Conservation (phyloP, 2,888 invertebrate species). For the Drosophila putrida region DNA sequence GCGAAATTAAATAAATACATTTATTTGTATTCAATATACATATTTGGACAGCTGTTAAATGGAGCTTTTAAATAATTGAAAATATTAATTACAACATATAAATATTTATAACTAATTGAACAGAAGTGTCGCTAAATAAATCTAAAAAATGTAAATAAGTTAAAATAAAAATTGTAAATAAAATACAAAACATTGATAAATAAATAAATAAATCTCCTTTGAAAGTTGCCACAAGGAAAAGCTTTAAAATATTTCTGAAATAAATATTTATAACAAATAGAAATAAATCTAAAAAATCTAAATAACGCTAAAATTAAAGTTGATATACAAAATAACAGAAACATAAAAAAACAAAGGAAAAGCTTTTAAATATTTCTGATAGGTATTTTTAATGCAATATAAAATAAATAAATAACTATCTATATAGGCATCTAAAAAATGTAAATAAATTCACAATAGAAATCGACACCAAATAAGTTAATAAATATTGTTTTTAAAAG, state of each 20-base stretch:
- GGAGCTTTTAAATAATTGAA: slow-evolving; percentile 7
- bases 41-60: background rate
- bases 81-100: background rate
- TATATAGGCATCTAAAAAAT: background rate
- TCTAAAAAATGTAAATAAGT: background rate
- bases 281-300: too few species aligned
- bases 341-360: too few species aligned
- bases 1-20: background rate
- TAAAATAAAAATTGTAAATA: background rate
- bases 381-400: background rate
- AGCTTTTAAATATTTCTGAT: background rate
- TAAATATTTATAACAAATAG: too few species aligned
- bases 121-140: background rate
- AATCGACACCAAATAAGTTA: background rate
- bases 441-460: background rate
- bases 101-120: background rate
- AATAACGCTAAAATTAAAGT: too few species aligned
- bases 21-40: background rate
- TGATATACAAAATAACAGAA: too few species aligned
- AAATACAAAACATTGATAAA: background rate
- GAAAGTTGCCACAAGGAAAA: too few species aligned
- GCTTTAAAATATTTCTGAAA: background rate
- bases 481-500: too few species aligned
- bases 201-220: too few species aligned
- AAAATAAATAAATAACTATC: background rate